Evolutionary conservation across 2,797 vertebrate genomes (phyloP).

Genomic region (Tenualosa ilisha): DNA sequence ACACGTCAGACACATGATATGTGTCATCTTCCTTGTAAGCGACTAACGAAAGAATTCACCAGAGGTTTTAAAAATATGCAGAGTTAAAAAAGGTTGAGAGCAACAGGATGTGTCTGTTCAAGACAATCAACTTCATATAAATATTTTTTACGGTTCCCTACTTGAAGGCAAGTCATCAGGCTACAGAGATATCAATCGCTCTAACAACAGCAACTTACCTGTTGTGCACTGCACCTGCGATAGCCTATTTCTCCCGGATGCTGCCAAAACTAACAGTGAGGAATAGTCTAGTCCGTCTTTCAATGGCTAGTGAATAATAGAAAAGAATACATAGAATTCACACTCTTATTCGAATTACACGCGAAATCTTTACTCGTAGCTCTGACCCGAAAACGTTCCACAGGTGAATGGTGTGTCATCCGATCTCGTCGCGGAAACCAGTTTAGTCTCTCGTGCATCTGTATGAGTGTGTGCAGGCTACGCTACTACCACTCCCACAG

Average conservation of each 20-base stretch:
- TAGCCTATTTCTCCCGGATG: neutral
- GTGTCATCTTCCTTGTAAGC: too few relatives aligned
- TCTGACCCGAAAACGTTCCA: constrained; percentile 1
- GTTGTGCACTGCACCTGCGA: neutral
- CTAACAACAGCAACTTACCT: neutral
- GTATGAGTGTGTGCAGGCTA: neutral
- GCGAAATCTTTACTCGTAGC: neutral
- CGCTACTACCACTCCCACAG: constrained; percentile 39
- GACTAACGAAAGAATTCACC: neutral
- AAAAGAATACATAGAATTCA: neutral
- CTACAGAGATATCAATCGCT: neutral
- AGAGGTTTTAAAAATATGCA: too few relatives aligned
- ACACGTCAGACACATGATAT: neutral
- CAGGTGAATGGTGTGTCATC: constrained; percentile 40
- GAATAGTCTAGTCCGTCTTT: neutral
- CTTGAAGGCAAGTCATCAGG: neutral
- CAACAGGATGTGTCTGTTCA: neutral
- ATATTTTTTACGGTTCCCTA: neutral
- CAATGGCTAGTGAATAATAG: too few relatives aligned
- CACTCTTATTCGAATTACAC: neutral
- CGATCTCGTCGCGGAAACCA: constrained; percentile 41
- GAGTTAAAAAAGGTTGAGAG: too few relatives aligned
- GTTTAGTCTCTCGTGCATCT: constrained; percentile 21
- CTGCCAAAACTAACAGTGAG: neutral
- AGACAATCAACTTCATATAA: neutral